Evolutionary conservation across 2,888 invertebrate species (phyloP).

Genomic region (Allacma fusca): DNA sequence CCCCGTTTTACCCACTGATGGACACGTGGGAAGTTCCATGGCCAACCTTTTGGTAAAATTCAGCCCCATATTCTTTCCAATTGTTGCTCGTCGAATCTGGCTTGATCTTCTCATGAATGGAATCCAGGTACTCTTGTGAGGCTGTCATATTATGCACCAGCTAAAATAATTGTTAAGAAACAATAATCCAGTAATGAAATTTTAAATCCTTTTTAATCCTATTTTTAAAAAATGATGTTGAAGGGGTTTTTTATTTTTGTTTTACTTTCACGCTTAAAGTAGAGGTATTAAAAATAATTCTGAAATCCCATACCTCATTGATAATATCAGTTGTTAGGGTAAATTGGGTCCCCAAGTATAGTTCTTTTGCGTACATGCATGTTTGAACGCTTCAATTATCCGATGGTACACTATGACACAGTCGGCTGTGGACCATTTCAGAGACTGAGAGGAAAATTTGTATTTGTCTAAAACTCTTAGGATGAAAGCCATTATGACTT

Average conservation of each 20-base stretch:
- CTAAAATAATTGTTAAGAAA: too few relatives aligned
- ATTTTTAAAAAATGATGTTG: too few relatives aligned
- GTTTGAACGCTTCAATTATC: constrained; percentile 88
- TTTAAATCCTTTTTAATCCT: too few relatives aligned
- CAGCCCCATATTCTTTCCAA: constrained; percentile 76
- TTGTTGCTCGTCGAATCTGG: constrained; percentile 74
- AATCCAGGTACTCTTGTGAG: constrained; percentile 58
- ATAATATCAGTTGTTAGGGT: neutral
- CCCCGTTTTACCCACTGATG: constrained; percentile 82
- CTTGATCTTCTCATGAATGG: constrained; percentile 71
- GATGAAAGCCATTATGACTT: constrained; percentile 66
- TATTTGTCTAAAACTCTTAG: constrained; percentile 62
- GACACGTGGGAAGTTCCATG: constrained; percentile 91
- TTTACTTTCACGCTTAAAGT: neutral
- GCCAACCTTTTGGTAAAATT: constrained; percentile 70
- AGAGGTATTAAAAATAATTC: neutral
- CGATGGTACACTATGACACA: constrained; percentile 75
- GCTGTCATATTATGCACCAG: constrained; percentile 71
- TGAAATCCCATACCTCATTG: neutral
- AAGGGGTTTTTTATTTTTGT: too few relatives aligned
- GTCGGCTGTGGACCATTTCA: neutral
- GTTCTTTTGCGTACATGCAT: constrained; percentile 86
- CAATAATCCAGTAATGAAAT: too few relatives aligned
- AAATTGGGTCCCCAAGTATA: constrained; percentile 76
- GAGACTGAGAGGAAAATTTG: neutral